phyloP scores from a whole-genome alignment of 1,140 invertebrate species.

The Popillia japonica region DNA sequence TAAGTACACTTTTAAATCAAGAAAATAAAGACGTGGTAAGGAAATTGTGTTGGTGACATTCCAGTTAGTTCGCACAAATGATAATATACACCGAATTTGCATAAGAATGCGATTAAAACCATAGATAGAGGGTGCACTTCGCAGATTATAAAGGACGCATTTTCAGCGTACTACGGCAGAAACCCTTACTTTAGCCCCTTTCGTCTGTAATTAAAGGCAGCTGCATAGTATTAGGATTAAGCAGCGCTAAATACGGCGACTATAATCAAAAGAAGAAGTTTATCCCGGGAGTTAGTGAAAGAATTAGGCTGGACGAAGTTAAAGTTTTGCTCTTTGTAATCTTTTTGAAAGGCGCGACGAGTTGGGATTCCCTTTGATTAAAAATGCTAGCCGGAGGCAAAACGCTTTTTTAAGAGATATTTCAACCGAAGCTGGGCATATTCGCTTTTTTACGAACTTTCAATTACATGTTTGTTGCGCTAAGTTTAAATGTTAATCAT shows the following conservation, averaged over 20 bases:
- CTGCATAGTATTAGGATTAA: conserved; percentile 7
- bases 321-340: conserved; percentile 9
- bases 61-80: no score
- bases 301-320: background rate
- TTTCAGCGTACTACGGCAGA: background rate
- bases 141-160: background rate
- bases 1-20: no score
- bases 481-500: background rate
- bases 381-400: background rate
- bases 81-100: no score
- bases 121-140: background rate
- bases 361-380: background rate
- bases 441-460: background rate
- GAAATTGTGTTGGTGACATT: no score
- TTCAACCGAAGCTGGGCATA: background rate
- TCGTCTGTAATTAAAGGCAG: background rate
- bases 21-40: no score
- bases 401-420: background rate
- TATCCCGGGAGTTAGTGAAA: background rate
- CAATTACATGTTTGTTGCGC: conserved; percentile 1
- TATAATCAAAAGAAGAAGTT: conserved; percentile 25
- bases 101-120: background rate
- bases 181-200: background rate
- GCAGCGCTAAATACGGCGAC: background rate
- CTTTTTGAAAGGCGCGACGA: background rate